These are phyloP conservation scores for Pituophis catenifer DNA, from an alignment of 2,113 vertebrate species.

Conservation along the genomic window DNA sequence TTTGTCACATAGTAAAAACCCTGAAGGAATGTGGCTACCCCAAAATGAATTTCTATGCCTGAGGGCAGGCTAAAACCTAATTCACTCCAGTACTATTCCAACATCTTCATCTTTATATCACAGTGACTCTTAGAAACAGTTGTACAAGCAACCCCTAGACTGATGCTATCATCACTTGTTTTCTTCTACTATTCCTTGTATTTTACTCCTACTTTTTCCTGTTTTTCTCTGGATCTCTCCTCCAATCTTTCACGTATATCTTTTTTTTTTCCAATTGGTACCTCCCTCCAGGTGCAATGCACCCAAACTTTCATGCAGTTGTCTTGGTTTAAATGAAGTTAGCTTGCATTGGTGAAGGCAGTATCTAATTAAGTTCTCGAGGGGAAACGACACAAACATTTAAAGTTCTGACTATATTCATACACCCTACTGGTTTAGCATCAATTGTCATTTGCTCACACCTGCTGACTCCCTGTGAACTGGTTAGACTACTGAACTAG, in stretches of 20 bases:
- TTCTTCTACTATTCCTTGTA: background rate
- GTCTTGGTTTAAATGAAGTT: background rate
- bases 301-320: background rate
- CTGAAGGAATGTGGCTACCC: background rate
- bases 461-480: background rate
- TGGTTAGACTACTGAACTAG: background rate
- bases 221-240: background rate
- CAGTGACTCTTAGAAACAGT: background rate
- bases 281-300: background rate
- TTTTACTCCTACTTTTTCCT: background rate
- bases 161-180: background rate
- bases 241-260: background rate
- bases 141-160: background rate
- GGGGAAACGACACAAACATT: background rate
- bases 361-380: background rate
- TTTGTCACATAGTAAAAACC: background rate
- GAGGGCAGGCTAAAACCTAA: background rate
- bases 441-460: background rate
- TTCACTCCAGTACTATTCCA: background rate
- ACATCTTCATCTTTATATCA: background rate
- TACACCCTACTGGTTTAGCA: background rate
- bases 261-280: background rate
- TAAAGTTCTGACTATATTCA: background rate
- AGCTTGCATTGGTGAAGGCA: background rate
- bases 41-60: background rate